phyloP scores from a whole-genome alignment of 1,140 invertebrate genomes.

The Cyclina sinensis region DNA sequence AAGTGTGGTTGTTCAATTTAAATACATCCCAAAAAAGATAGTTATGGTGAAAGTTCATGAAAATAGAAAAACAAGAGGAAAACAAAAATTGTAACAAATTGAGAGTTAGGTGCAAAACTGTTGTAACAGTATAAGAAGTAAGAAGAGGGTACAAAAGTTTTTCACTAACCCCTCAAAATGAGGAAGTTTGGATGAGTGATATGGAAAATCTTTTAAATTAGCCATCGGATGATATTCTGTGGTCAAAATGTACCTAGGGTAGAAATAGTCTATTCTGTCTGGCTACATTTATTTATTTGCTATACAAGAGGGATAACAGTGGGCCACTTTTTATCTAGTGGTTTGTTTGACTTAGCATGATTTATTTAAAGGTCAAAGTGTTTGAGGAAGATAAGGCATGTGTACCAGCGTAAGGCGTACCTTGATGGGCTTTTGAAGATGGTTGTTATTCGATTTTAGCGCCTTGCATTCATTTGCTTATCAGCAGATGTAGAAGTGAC shows the following conservation, averaged over 20 bases:
- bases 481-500: not conserved
- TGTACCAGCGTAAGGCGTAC: not conserved
- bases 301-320: not conserved
- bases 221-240: not conserved
- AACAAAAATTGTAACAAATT: too few relatives aligned
- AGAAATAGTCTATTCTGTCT: not conserved
- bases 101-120: too few relatives aligned
- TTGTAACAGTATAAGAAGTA: too few relatives aligned
- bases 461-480: not conserved
- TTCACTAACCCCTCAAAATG: too few relatives aligned
- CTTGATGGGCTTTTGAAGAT: not conserved
- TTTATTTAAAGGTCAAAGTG: constrained; percentile 43
- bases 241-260: not conserved
- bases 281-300: constrained; percentile 1
- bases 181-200: too few relatives aligned
- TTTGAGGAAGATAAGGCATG: constrained; percentile 34
- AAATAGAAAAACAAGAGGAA: too few relatives aligned
- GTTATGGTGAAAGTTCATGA: too few relatives aligned
- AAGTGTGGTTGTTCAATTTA: too few relatives aligned
- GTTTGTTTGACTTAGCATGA: constrained; percentile 18
- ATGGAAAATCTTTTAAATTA: not conserved
- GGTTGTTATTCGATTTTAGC: constrained; percentile 17
- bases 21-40: too few relatives aligned
- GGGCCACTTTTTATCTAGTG: not conserved
- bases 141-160: too few relatives aligned